Evolutionary conservation across 2,888 invertebrate species (phyloP).

Genomic region (Nephrotoma appendiculata): DNA sequence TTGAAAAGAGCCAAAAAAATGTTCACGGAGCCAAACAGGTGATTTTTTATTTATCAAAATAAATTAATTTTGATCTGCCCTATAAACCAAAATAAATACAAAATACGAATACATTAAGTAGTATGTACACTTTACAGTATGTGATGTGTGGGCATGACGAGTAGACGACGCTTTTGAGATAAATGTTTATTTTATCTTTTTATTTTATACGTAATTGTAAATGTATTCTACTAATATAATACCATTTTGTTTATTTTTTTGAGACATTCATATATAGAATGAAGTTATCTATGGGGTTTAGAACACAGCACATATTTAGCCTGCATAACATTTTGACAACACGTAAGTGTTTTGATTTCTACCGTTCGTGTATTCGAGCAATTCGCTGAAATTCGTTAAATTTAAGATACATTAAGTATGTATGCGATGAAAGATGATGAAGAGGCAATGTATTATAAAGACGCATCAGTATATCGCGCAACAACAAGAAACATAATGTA

Average conservation of each 20-base stretch:
- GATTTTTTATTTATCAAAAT: not conserved
- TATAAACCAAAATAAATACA: not conserved
- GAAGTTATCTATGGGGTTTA: not conserved
- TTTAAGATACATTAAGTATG: no score
- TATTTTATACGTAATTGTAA: not conserved
- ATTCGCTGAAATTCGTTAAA: not conserved
- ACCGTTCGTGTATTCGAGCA: not conserved
- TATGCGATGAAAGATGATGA: not conserved
- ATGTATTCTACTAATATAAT: not conserved
- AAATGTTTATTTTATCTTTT: not conserved
- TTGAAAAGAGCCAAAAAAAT: not conserved
- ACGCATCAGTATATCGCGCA: not conserved
- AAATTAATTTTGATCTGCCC: not conserved
- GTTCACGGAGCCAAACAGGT: not conserved
- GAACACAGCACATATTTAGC: not conserved
- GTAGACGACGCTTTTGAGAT: not conserved
- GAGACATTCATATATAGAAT: not conserved
- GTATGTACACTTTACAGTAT: not conserved
- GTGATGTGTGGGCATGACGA: not conserved
- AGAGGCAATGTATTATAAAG: not conserved
- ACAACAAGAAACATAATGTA: not conserved
- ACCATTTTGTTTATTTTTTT: not conserved
- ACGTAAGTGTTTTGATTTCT: not conserved
- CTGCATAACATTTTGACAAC: not conserved
- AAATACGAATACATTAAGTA: not conserved